These are phyloP conservation scores for Sebastes hubbsi DNA, from an alignment of 2,797 vertebrate genomes.

Conservation along the genomic window DNA sequence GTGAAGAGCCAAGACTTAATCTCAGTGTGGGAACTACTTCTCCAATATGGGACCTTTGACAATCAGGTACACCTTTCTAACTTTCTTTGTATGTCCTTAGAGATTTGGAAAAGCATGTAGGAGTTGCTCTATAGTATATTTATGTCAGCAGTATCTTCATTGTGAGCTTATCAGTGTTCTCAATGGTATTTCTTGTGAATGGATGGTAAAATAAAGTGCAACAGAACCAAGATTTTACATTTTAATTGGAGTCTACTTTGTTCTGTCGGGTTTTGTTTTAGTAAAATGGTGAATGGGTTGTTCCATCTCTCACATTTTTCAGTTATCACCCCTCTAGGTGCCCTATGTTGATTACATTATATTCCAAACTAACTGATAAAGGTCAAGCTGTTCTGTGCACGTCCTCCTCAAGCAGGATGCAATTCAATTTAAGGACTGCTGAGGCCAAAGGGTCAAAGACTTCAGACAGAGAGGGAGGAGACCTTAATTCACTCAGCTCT, in stretches of 20 bases:
- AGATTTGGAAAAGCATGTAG: not conserved
- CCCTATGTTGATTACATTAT: not conserved
- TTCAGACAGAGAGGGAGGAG: not conserved
- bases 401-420: not conserved
- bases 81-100: not conserved
- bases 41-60: constrained; percentile 47
- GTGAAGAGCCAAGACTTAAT: constrained; percentile 39
- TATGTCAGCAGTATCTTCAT: not conserved
- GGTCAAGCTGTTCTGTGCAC: not conserved
- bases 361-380: not conserved
- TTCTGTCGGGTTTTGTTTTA: not conserved
- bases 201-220: not conserved
- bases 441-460: not conserved
- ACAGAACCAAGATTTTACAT: not conserved
- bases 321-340: not conserved
- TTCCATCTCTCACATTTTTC: not conserved
- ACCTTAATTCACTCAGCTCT: constrained; percentile 19
- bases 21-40: constrained; percentile 52
- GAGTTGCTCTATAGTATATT: not conserved
- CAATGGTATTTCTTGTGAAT: not conserved
- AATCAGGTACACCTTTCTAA: constrained; percentile 60
- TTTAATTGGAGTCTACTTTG: not conserved
- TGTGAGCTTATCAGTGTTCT: not conserved
- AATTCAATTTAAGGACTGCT: not conserved
- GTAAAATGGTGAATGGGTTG: not conserved